Evolutionary conservation across 2,797 vertebrate species (phyloP).

Genomic region (Brachymystax lenok): DNA sequence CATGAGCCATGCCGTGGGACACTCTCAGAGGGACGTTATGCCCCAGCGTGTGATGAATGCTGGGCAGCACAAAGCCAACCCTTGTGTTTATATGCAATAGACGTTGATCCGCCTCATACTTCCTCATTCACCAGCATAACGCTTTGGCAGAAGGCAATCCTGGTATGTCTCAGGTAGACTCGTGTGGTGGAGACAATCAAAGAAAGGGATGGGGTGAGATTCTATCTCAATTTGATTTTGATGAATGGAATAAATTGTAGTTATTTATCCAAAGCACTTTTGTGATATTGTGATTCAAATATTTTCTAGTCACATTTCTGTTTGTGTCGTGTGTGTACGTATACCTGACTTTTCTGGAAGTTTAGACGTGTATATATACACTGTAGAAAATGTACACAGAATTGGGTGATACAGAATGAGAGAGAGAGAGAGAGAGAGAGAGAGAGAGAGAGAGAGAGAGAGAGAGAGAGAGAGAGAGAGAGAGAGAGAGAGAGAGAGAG

Average conservation of each 20-base stretch:
- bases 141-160: constrained; percentile 45
- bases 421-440: background rate
- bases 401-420: background rate
- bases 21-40: constrained; percentile 76
- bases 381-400: constrained; percentile 1
- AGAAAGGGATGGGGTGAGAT: constrained; percentile 25
- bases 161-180: constrained; percentile 64
- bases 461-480: too few relatives aligned
- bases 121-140: constrained; percentile 57
- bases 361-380: constrained; percentile 2
- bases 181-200: constrained; percentile 69
- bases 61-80: constrained; percentile 77
- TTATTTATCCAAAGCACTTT: constrained; percentile 68
- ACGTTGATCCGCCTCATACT: background rate
- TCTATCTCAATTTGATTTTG: constrained; percentile 42
- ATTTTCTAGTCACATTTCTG: constrained; percentile 51
- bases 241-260: constrained; percentile 55
- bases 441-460: too few relatives aligned
- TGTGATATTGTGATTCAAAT: constrained; percentile 62
- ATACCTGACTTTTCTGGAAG: constrained; percentile 41
- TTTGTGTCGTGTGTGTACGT: constrained; percentile 50
- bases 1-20: constrained; percentile 59
- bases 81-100: constrained; percentile 78
- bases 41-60: constrained; percentile 71
- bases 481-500: too few relatives aligned